Evolutionary conservation across 2,888 invertebrate species (phyloP), one percentile per base, ranked within the genome.

Genomic region (Melanostoma scalare): DNA sequence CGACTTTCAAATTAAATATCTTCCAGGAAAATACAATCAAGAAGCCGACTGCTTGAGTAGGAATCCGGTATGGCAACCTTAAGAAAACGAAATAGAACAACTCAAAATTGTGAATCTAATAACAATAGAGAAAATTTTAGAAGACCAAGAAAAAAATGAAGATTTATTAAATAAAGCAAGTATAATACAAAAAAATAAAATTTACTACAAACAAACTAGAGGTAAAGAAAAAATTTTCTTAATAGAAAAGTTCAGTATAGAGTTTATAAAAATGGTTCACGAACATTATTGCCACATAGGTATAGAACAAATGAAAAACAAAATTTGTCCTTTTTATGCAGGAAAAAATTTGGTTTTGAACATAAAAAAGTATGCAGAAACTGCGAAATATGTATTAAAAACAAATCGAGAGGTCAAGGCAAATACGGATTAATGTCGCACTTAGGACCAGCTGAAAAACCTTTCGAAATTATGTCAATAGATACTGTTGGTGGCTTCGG

Each of bases 201-300:
- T 61, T 42, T 60, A 53, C 42, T 50, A 55, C 38, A 67, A 48
- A 33, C 56, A 58, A 31, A 52, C 33, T 55, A 68, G 52, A 48
- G 61, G 5, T 8, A 38, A 55, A 63, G 52, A 55, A 60, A 67
- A 58, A 71, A 55, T 80, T 50, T 20, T 85, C 6, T 48, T 80
- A 46, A 76, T 71, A 55, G 79, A 86, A 75, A 48, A 53, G 8
- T 73, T 81, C 35, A 50, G 73, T 75, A 78, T 68, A 48, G 40
- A 61, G 61, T 42, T 78, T 30, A 86, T 82, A 42, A 53, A 77
- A 81, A 50, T 56, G 4, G 50, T 80, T 6, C 79, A 86, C 36
- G 58, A 82, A 68, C n/a, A 61, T 10, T 74, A 56, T 35, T 78
- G 79, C 46, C 84, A 86, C 58, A 78, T 82, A 36, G 82, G 85